These are phyloP conservation scores for Hartigia nigra DNA, from an alignment of 2,888 invertebrate species.

Conservation along the genomic window DNA sequence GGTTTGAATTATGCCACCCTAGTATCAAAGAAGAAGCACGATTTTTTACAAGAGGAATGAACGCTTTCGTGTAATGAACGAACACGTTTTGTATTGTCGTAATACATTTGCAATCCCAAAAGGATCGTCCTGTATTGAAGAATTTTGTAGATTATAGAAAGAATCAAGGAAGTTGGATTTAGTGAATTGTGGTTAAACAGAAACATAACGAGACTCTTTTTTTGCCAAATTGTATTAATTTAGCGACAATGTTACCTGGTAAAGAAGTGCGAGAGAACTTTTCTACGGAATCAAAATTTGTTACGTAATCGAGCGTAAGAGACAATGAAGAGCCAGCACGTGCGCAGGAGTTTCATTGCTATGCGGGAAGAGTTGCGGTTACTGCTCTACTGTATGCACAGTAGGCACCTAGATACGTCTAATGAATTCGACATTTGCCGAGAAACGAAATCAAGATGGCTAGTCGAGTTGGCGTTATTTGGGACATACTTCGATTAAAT, in stretches of 20 bases:
- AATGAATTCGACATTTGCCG: not conserved
- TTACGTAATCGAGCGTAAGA: not conserved
- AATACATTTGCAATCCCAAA: slow-evolving; percentile 9
- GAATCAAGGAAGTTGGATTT: slow-evolving; percentile 9
- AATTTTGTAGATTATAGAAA: slow-evolving; percentile 14
- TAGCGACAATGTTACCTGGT: not conserved
- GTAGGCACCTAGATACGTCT: not conserved
- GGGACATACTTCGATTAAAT: not conserved
- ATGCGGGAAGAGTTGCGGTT: not conserved
- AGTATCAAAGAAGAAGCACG: not conserved
- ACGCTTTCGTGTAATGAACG: slow-evolving; percentile 4
- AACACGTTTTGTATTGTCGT: slow-evolving; percentile 8
- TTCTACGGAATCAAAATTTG: not conserved
- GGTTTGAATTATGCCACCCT: not conserved
- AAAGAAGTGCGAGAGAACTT: not conserved
- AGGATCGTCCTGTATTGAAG: slow-evolving; percentile 11
- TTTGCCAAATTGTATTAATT: not conserved
- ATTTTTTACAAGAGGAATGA: not conserved
- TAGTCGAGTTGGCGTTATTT: not conserved
- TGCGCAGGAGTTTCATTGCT: not conserved
- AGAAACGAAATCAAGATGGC: not conserved
- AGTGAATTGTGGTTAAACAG: slow-evolving; percentile 8
- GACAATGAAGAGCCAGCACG: not conserved
- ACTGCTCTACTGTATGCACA: not conserved
- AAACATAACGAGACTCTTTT: slow-evolving; percentile 4